A percentile compares a stretch with the other conserved stretches of the same genome.
phyloP scores from a whole-genome alignment of 2,888 invertebrate genomes.

The Machimus atricapillus region DNA sequence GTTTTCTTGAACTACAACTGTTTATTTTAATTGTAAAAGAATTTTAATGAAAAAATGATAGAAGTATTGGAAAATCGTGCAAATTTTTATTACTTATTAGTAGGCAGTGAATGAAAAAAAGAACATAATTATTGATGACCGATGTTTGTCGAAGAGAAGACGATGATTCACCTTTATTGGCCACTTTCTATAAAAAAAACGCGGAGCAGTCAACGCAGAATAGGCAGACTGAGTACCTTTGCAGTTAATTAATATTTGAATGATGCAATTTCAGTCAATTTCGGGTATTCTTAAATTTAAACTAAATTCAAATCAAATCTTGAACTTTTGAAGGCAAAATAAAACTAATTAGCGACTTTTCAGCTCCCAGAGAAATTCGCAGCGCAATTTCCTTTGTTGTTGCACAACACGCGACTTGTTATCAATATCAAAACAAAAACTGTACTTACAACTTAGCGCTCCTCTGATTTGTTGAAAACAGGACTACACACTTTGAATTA shows the following conservation, averaged over 20 bases:
- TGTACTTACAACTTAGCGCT: not conserved
- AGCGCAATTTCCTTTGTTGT: not conserved
- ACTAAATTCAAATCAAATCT: not conserved
- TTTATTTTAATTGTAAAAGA: no score
- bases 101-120: not conserved
- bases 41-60: no score
- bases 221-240: not conserved
- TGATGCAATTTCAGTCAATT: not conserved
- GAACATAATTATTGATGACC: not conserved
- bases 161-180: not conserved
- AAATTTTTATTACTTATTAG: no score
- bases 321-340: not conserved
- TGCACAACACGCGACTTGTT: not conserved
- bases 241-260: not conserved
- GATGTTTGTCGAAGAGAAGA: not conserved
- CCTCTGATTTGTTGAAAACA: not conserved
- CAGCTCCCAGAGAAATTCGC: not conserved
- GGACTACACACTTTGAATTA: not conserved
- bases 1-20: no score
- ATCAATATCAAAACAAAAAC: not conserved
- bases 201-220: not conserved
- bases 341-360: not conserved
- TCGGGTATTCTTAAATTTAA: not conserved
- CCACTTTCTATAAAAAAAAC: not conserved
- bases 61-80: not conserved